phyloP scores from a whole-genome alignment of 2,888 invertebrate genomes.

The Silvanus unidentatus region DNA sequence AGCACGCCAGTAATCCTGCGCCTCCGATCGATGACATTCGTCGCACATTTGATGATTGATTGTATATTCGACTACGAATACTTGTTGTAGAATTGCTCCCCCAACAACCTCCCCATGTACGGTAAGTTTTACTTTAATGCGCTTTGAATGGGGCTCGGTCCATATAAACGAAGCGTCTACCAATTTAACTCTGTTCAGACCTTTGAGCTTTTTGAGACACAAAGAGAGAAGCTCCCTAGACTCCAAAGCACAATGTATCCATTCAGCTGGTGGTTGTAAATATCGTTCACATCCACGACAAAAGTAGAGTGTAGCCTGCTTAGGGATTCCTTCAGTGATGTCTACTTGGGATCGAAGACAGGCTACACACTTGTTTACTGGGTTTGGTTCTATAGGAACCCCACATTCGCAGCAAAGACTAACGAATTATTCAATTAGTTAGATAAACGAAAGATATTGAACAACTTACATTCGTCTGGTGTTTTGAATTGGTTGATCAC shows the following conservation, averaged over 20 bases:
- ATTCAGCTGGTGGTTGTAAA: constrained; percentile 85
- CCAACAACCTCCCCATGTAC: constrained; percentile 93
- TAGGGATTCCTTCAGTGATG: constrained; percentile 93
- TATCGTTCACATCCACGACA: constrained; percentile 93
- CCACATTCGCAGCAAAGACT: constrained; percentile 95
- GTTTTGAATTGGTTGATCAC: too few species aligned
- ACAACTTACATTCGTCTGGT: too few species aligned
- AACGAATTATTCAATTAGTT: constrained; percentile 20
- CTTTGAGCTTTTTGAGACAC: constrained; percentile 89
- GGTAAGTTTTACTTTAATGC: constrained; percentile 89
- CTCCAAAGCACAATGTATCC: constrained; percentile 81
- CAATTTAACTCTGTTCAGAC: constrained; percentile 80
- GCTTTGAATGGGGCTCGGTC: constrained; percentile 98
- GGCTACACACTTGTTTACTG: constrained; percentile 94
- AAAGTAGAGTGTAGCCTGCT: constrained; percentile 84
- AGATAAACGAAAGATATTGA: too few species aligned
- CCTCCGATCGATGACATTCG: constrained; percentile 93
- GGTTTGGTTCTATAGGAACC: constrained; percentile 85
- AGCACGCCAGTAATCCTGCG: constrained; percentile 96
- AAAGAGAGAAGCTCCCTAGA: constrained; percentile 83
- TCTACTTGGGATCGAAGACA: constrained; percentile 89
- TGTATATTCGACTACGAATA: constrained; percentile 90
- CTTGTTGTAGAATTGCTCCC: constrained; percentile 87
- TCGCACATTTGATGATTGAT: constrained; percentile 94
- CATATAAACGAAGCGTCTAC: constrained; percentile 96